Percentiles rank a stretch among this genome's conserved stretches.
These are phyloP conservation scores for Siniperca knerii DNA, from an alignment of 2,113 vertebrate genomes.

Conservation along the genomic window DNA sequence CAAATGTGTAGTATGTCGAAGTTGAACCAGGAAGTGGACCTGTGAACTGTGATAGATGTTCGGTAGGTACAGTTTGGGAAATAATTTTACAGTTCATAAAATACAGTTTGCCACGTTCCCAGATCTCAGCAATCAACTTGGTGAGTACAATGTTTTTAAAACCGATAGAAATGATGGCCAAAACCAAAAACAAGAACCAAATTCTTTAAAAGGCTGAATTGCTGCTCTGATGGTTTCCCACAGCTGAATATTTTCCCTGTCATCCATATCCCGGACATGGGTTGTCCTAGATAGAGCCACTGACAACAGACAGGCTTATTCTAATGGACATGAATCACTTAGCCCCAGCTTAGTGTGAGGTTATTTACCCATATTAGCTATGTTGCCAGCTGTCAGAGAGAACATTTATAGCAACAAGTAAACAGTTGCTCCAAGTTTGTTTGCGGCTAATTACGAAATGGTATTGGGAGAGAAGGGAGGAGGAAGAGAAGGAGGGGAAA, in stretches of 20 bases:
- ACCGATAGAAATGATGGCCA: neutral
- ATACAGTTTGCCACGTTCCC: neutral
- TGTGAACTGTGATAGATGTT: neutral
- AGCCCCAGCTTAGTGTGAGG: slow-evolving; percentile 26
- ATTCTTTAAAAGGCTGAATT: neutral
- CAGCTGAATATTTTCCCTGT: slow-evolving; percentile 44
- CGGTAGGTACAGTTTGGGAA: neutral
- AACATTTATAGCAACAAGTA: slow-evolving; percentile 63
- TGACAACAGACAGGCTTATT: slow-evolving; percentile 52
- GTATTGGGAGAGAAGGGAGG: slow-evolving; percentile 13
- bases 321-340: slow-evolving; percentile 58
- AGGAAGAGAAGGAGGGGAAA: neutral
- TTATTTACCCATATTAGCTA: slow-evolving; percentile 52
- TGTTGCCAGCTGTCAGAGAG: slow-evolving; percentile 51
- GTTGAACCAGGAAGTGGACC: neutral
- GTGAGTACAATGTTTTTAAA: neutral
- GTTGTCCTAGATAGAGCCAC: slow-evolving; percentile 20
- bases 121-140: neutral
- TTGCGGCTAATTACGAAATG: slow-evolving; percentile 56
- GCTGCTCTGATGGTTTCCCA: slow-evolving; percentile 27
- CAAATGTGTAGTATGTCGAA: neutral
- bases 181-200: neutral
- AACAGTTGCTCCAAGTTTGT: slow-evolving; percentile 60
- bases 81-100: neutral
- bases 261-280: neutral